Base-by-base conservation (phyloP, 1,140 invertebrate species). In the Caenorhabditis inopinata region DNA sequence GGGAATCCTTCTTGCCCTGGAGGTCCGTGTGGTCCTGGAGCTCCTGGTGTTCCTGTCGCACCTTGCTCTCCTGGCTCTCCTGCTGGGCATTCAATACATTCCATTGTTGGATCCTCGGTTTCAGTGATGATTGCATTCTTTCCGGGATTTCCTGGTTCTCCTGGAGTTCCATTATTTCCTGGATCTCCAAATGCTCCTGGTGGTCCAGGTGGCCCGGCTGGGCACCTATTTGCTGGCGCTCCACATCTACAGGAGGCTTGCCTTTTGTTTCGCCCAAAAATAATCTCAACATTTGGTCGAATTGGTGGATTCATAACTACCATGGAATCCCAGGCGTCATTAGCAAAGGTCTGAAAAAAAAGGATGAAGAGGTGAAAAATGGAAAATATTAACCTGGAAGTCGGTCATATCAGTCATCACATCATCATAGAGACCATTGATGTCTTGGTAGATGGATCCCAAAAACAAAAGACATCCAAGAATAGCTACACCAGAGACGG, bases 231-330 rank as follows among this genome's bases (percentile, higher is more conserved):
- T 14, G 82, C 45, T 25, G 76, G 51, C 29, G 73, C 27, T 32
- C 58, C 74, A 51, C 82, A 83, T 25, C 47, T 76, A 53, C 82
- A 83, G 0, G 32, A 45, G n/a, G 74, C 74, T 32, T 42, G 46
- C 46, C 82, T 74, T 80, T 83, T 83, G 74, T 83, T 83, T 23
- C 82, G 83, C 16, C 47, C 47, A n/a, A 74, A 38, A 35, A 74
- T 51, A 14, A 32, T 42, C 0, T 32, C 32, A 21, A 62, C 23
- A 4, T 46, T 53, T 21, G 51, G 48, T 21, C 74, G 2, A 5
- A 27, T 32, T 25, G 76, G 42, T 73, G 27, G 29, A 14, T 81
- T 53, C 46, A 80, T 38, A 3, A 12, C 38, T 38, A 82, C 49
- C 77, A 80, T 82, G 4, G 49, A 47, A 12, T 46, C 45, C 82